Evolutionary conservation across 1,140 invertebrate genomes (phyloP), one percentile per base, ranked within the genome.

Genomic region (Habropoda laboriosa): DNA sequence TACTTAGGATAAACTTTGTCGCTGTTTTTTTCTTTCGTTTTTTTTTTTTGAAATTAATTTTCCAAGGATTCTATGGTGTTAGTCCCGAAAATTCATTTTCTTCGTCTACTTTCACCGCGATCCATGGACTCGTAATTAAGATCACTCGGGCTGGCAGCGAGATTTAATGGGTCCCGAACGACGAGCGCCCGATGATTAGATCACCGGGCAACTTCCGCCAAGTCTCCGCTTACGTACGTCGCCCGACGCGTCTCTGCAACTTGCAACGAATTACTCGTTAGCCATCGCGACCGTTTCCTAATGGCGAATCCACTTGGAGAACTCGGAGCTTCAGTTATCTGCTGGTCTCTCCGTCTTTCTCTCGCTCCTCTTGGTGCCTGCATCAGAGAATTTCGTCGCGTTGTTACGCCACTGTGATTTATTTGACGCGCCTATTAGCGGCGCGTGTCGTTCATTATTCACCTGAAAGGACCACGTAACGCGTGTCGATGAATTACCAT

Each of bases 301-400:
- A 70, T 55, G 51, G 51, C 53, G 35, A 70, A 70, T 55, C 45
- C 57, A 57, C 27, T 55, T 40, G 24, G 3, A n/a, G 47, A 70
- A 57, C 30, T 70, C 16, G 51, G 24, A n/a, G n/a, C n/a, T n/a
- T n/a, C n/a, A n/a, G n/a, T n/a, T n/a, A n/a, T n/a, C n/a, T n/a
- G n/a, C n/a, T n/a, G n/a, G n/a, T n/a, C n/a, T n/a, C n/a, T n/a
- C n/a, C n/a, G n/a, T n/a, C n/a, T n/a, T n/a, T n/a, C n/a, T n/a
- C n/a, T n/a, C n/a, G n/a, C n/a, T n/a, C n/a, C 24, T 64, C 24
- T 40, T n/a, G 27, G 40, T 3, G n/a, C 10, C 24, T 24, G 61
- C 61, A 64, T 64, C 61, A 47, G 61, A 24, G 40, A 42, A 64
- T 64, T 64, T 47, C 40, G 40, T 6, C 61, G 12, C 40, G 42